phyloP scores from a whole-genome alignment of 92 coral and sea anemone species.

The Palythoa heliodiscus region DNA sequence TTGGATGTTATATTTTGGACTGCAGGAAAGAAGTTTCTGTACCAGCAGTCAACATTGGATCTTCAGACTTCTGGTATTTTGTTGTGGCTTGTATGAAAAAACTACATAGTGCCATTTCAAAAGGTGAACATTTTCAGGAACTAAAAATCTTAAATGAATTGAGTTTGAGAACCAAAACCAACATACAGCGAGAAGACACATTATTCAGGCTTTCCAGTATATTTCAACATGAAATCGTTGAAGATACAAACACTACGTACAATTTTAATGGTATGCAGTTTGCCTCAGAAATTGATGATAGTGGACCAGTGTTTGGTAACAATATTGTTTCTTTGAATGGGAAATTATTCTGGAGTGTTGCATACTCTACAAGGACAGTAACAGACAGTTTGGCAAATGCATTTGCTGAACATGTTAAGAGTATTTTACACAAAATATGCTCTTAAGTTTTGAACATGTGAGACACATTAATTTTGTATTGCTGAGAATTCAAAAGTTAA shows the following conservation, averaged over 20 bases:
- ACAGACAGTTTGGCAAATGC: conserved; percentile 59
- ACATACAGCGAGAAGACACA: conserved; percentile 54
- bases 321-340: conserved; percentile 70
- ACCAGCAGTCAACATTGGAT: conserved; percentile 28
- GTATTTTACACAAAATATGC: conserved; percentile 32
- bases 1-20: conserved; percentile 66
- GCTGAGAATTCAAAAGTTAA: too few relatives aligned
- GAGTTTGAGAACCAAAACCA: conserved; percentile 43
- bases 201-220: conserved; percentile 64
- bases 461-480: too few relatives aligned
- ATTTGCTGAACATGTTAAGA: conserved; percentile 65
- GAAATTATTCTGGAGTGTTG: conserved; percentile 65
- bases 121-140: conserved; percentile 55
- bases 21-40: conserved; percentile 57
- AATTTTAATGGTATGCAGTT: conserved; percentile 64
- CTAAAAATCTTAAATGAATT: conserved; percentile 56
- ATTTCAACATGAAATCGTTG: conserved; percentile 49
- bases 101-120: conserved; percentile 52
- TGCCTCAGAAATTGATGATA: conserved; percentile 64
- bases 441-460: background rate
- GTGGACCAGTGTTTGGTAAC: conserved; percentile 81
- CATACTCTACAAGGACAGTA: conserved; percentile 70
- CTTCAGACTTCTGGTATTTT: conserved; percentile 68
- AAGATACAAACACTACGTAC: conserved; percentile 18
- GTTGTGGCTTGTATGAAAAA: conserved; percentile 56